Base-by-base conservation (phyloP, 2,888 invertebrate genomes). In the Pocota personata region DNA sequence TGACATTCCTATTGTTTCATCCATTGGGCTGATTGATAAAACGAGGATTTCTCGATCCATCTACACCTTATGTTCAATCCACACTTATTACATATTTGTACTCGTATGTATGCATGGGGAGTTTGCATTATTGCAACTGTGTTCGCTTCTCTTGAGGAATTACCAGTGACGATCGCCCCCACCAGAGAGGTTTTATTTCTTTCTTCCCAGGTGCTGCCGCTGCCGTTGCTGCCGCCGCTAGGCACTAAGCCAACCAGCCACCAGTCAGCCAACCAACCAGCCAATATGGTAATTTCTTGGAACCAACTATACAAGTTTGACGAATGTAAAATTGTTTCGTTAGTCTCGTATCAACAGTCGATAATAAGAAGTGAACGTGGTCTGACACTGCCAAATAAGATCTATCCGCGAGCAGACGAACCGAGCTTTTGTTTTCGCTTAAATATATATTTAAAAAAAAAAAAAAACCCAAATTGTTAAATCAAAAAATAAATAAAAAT, bases 311-410 rank as follows among this genome's bases (percentile, higher is more conserved):
- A 76, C 86, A 86, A 86, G 82, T 86, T 86, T 77, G 80, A 77
- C 86, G 86, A 86, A 86, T 86, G 86, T 86, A 86, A 86, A 86
- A 86, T 82, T 80, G 86, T 77, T 86, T 86, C 80, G 80, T 86
- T 86, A 82, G 86, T 86, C 86, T 66, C 43, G 76, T 82, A 82
- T 86, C 89, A 89, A 84, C 89, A 90, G 89, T 90, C 89, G 88
- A 88, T 88, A 88, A 88, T 89, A 89, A 90, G 89, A 89, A 89
- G 89, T 89, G 89, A 88, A 88, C 88, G 89, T 88, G 89, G 89
- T 88, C 89, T 88, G 89, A 90, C 89, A 88, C 89, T 88, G 87
- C 88, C 87, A 88, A 88, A 87, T 87, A 50, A 82, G 69, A 80
- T 82, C 82, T 67, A 80, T 80, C 79, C 76, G 76, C 72, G 76